Evolutionary conservation across 2,113 vertebrate genomes (phyloP).

Genomic region (Lipotes vexillifer): DNA sequence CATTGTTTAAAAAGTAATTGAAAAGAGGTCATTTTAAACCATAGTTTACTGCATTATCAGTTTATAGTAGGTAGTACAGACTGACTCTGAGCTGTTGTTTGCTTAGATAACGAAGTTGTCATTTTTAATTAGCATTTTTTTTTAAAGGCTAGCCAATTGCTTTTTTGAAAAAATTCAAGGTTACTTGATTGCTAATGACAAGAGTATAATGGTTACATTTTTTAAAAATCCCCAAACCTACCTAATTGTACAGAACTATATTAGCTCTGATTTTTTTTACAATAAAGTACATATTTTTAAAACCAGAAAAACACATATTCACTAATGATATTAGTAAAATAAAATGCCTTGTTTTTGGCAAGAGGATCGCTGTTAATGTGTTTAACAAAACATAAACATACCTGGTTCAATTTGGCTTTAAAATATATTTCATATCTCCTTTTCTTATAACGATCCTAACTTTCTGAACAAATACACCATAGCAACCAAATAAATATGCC

Average conservation of each 20-base stretch:
- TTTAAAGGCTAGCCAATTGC: slow-evolving; percentile 85
- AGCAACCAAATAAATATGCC: background rate
- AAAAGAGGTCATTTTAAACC: slow-evolving; percentile 59
- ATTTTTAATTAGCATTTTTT: slow-evolving; percentile 85
- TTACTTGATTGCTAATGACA: slow-evolving; percentile 85
- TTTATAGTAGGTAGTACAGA: slow-evolving; percentile 52
- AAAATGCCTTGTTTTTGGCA: slow-evolving; percentile 58
- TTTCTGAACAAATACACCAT: background rate
- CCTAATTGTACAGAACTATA: slow-evolving; percentile 57
- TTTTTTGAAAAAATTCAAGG: slow-evolving; percentile 80
- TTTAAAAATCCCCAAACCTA: slow-evolving; percentile 69
- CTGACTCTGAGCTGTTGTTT: slow-evolving; percentile 69
- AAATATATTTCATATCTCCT: background rate
- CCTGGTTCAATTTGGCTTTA: background rate
- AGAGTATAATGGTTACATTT: slow-evolving; percentile 79
- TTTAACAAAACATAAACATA: slow-evolving; percentile 52
- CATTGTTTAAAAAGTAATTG: background rate
- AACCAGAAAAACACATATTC: slow-evolving; percentile 73
- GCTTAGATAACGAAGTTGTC: slow-evolving; percentile 82
- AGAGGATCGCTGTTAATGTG: slow-evolving; percentile 51
- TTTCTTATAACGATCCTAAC: background rate
- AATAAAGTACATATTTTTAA: slow-evolving; percentile 69
- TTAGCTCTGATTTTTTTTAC: slow-evolving; percentile 72
- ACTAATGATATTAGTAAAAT: slow-evolving; percentile 57
- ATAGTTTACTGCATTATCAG: slow-evolving; percentile 34